Conservation (phyloP, 2,113 vertebrate genomes). For the Ctenomys sociabilis region DNA sequence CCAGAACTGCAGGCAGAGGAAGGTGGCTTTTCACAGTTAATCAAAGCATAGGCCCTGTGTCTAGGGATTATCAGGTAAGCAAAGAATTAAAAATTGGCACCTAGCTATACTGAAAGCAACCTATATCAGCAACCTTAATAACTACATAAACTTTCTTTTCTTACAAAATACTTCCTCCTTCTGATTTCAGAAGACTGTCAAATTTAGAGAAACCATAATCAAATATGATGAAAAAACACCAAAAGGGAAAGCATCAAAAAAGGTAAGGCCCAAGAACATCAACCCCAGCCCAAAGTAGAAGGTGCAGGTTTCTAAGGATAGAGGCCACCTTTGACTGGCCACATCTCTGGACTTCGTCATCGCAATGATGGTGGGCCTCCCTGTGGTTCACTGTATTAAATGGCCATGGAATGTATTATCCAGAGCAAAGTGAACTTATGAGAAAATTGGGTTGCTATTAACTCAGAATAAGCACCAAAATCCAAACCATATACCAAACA, state of each 20-base stretch:
- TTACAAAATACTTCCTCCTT: background rate
- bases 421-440: background rate
- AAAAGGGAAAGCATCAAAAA: accelerated
- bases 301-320: background rate
- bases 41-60: background rate
- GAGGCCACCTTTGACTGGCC: background rate
- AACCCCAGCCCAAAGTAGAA: background rate
- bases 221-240: accelerated
- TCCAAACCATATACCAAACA: background rate
- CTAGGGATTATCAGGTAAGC: background rate
- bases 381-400: background rate
- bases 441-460: background rate
- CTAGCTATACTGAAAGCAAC: background rate
- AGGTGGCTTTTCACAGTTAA: background rate
- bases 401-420: background rate
- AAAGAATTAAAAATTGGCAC: background rate
- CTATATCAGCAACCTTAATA: no score
- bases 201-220: accelerated
- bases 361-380: background rate
- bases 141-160: background rate
- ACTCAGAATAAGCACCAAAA: background rate
- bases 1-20: background rate
- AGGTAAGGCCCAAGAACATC: background rate
- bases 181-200: conserved; percentile 33
- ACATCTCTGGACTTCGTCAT: background rate